These are phyloP conservation scores for Philopotamus ludificatus DNA, from an alignment of 1,140 invertebrate genomes.

Conservation along the genomic window DNA sequence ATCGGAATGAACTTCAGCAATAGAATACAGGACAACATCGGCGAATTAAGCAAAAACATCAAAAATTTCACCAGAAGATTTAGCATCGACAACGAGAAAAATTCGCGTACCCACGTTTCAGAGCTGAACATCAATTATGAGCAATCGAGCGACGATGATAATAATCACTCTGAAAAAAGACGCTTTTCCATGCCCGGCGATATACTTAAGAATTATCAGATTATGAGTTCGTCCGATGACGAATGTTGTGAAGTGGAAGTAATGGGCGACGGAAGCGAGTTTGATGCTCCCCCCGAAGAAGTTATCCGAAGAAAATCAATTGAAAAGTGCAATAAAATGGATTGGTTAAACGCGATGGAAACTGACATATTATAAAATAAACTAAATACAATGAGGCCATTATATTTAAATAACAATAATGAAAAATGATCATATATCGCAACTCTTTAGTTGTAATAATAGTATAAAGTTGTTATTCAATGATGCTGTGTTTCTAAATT, in stretches of 20 bases:
- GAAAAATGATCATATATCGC: too few relatives aligned
- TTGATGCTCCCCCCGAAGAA: constrained; percentile 42
- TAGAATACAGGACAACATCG: constrained; percentile 46
- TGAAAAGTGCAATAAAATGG: constrained; percentile 10
- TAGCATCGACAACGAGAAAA: constrained; percentile 40
- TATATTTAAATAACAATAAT: too few relatives aligned
- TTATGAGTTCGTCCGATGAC: constrained; percentile 45
- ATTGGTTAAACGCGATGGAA: constrained; percentile 13
- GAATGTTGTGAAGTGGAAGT: constrained; percentile 51
- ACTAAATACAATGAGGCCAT: too few relatives aligned
- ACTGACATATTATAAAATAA: too few relatives aligned
- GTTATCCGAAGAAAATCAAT: constrained; percentile 24
- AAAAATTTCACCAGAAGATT: constrained; percentile 32
- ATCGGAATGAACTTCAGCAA: constrained; percentile 46
- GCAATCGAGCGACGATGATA: constrained; percentile 43
- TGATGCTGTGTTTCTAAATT: too few relatives aligned
- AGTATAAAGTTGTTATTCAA: too few relatives aligned
- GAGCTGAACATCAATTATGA: neutral
- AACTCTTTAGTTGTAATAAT: too few relatives aligned
- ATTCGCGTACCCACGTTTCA: neutral
- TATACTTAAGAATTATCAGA: constrained; percentile 39
- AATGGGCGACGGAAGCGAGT: constrained; percentile 51
- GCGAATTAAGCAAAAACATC: constrained; percentile 45
- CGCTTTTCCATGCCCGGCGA: neutral
- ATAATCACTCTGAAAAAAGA: constrained; percentile 40